Base-by-base conservation (phyloP, 2,797 vertebrate genomes). In the Vultur gryphus region DNA sequence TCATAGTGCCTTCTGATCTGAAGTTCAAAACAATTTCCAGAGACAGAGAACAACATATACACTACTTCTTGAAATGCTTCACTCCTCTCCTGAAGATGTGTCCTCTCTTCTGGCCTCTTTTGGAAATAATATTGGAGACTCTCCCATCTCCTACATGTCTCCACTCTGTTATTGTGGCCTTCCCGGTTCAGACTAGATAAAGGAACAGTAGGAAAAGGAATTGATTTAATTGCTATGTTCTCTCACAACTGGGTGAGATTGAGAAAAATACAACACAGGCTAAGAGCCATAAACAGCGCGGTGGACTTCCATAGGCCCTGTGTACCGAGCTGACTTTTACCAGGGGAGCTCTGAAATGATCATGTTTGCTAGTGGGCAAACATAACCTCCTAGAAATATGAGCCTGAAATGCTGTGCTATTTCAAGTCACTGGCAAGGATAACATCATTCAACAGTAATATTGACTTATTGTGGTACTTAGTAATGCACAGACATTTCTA, bases 11-110 rank as follows among this genome's bases (percentile, higher is more conserved):
- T 55, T 73, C 23, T 4, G 4, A 5, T 61, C 20, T 67, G 41
- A 73, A 54, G 21, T 59, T 71, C 52, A 76, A 64, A 62, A 35
- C 57, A 10, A 67, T 28, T 78, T 78, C 41, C 16, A 5, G 11
- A 66, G 37, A 25, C 16, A 37, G 16, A 33, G 24, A 19, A n/a
- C 15, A 79, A 10, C 1, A 0, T 59, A 75, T 57, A 33, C 0
- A 0, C 4, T 7, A 6, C 33, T 59, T 69, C 6, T 59, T 80
- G n/a, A 77, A 77, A n/a, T 29, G 21, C 6, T 75, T 65, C 19
- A 4, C 19, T 57, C 26, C 41, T 67, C 69, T 86, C 28, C n/a
- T 51, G 39, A 69, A 62, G 10, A 35, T 20, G 16, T 10, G 1
- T 55, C 11, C 18, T 41, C 17, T 84, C 10, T 57, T 86, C 44